These are phyloP conservation scores for Hypocryptadius cinnamomeus DNA, from an alignment of 2,113 vertebrate species.

Conservation along the genomic window DNA sequence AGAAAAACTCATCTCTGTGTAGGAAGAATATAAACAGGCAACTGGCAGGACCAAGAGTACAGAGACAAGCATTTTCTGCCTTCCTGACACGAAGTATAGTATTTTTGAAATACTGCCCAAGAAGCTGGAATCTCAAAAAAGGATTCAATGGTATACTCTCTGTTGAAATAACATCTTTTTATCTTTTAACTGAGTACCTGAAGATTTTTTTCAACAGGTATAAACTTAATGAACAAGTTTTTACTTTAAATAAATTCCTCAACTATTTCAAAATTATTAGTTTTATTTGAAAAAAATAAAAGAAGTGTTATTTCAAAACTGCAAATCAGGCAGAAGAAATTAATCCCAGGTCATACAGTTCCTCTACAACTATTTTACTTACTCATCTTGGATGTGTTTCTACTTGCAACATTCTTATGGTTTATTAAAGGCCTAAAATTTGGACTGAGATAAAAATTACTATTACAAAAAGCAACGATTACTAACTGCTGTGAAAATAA, in stretches of 20 bases:
- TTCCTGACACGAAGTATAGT: not conserved
- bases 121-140: not conserved
- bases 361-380: not conserved
- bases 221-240: not conserved
- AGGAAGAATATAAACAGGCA: not conserved
- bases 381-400: not conserved
- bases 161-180: not conserved
- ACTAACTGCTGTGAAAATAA: not conserved
- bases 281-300: not conserved
- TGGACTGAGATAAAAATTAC: not conserved
- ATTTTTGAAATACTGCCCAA: not conserved
- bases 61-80: not conserved
- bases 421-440: slow-evolving; percentile 7
- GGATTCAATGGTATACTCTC: not conserved
- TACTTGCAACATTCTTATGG: not conserved
- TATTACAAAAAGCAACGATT: not conserved
- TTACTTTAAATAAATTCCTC: not conserved
- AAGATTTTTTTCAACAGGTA: not conserved
- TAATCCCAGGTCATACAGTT: not conserved
- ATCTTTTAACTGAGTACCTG: not conserved
- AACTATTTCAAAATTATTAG: not conserved
- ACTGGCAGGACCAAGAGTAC: not conserved
- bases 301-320: not conserved
- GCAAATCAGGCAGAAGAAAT: not conserved
- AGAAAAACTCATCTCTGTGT: not conserved